A percentile compares a stretch with the other conserved stretches of the same genome.
These are phyloP conservation scores for Oligia fasciuncula DNA, from an alignment of 2,888 invertebrate species.

Conservation along the genomic window DNA sequence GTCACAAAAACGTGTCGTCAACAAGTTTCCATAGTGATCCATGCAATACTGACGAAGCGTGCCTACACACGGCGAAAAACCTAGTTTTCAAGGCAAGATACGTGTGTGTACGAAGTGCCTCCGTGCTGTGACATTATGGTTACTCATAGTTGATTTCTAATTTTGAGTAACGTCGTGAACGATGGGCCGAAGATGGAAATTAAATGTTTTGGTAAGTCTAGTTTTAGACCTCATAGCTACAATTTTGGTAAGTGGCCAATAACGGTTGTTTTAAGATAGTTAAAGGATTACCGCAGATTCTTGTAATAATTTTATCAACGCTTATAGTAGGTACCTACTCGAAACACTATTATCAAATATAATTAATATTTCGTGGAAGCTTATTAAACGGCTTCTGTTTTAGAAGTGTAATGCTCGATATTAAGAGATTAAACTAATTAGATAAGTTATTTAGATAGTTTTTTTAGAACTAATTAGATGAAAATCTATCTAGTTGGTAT, in stretches of 20 bases:
- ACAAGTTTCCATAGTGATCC: too few species aligned
- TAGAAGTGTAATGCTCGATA: not conserved
- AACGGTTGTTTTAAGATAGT: not conserved
- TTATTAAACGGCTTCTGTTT: not conserved
- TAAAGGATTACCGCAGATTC: not conserved
- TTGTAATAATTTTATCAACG: not conserved
- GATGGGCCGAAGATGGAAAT: not conserved
- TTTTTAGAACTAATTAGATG: too few species aligned
- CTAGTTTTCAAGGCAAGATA: too few species aligned
- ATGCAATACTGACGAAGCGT: too few species aligned
- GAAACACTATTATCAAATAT: not conserved
- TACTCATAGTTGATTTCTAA: not conserved
- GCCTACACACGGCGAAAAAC: too few species aligned
- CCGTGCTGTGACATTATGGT: too few species aligned
- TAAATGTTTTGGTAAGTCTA: not conserved
- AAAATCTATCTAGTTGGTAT: too few species aligned
- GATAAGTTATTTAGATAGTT: not conserved
- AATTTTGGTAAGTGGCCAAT: not conserved
- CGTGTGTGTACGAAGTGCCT: too few species aligned
- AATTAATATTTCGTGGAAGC: conserved; percentile 5
- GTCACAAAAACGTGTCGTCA: too few species aligned
- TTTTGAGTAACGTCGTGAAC: not conserved
- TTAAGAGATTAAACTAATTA: not conserved
- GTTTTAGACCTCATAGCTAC: not conserved
- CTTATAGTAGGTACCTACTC: not conserved